Evolutionary conservation across 2,113 vertebrate genomes (phyloP).

Genomic region (Tragelaphus buxtoni): DNA sequence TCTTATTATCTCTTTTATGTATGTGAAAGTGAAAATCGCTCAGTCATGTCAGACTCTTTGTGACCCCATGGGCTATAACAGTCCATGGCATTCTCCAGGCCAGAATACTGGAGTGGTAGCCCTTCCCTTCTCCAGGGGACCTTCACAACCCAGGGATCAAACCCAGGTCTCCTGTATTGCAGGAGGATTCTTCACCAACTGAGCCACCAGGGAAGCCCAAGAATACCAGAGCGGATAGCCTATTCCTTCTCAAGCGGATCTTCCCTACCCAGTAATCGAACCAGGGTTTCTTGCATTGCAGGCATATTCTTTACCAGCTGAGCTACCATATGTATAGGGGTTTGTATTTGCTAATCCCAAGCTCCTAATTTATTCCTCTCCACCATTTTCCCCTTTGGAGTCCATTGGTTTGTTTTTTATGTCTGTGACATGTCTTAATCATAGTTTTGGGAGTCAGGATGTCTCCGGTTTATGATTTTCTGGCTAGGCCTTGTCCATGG

Average conservation of each 20-base stretch:
- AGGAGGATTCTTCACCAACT: not conserved
- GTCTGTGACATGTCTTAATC: not conserved
- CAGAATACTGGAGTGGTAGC: not conserved
- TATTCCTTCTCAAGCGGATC: not conserved
- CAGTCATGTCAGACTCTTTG: not conserved
- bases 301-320: not conserved
- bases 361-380: not conserved
- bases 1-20: not conserved
- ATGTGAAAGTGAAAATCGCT: not conserved
- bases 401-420: not conserved
- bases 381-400: not conserved
- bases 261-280: fast-evolving
- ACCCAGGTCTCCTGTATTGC: not conserved
- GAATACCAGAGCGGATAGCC: not conserved
- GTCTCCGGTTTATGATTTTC: not conserved
- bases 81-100: not conserved
- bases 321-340: not conserved
- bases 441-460: not conserved
- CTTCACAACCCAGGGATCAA: not conserved
- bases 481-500: not conserved
- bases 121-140: not conserved
- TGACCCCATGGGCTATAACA: not conserved
- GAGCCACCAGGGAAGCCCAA: not conserved
- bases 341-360: not conserved
- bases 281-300: not conserved